These are phyloP conservation scores for Netelia virgata DNA, from an alignment of 2,888 invertebrate genomes.

Conservation along the genomic window DNA sequence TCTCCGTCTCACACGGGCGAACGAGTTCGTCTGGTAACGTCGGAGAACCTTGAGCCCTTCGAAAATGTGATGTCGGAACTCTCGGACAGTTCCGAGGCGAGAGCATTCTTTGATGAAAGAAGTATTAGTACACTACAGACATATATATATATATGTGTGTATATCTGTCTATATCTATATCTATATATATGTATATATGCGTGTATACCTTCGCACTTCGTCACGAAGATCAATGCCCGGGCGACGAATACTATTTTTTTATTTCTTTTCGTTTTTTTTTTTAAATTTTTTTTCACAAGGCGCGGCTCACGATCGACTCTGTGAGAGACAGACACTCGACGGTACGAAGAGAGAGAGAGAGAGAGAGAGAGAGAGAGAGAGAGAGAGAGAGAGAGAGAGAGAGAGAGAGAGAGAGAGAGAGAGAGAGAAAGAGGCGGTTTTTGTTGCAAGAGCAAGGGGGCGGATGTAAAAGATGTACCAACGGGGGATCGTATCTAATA, in stretches of 20 bases:
- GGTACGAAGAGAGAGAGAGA: slow-evolving; percentile 34
- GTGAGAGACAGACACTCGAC: slow-evolving; percentile 53
- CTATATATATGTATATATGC: background rate
- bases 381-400: slow-evolving; percentile 39
- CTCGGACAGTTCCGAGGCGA: slow-evolving; percentile 24
- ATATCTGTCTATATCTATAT: background rate
- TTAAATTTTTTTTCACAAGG: slow-evolving; percentile 34
- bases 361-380: slow-evolving; percentile 40
- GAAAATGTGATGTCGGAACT: slow-evolving; percentile 33
- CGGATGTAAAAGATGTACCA: slow-evolving; percentile 64
- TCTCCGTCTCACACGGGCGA: slow-evolving; percentile 1
- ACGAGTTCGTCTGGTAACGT: slow-evolving; percentile 41
- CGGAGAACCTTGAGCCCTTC: slow-evolving; percentile 37
- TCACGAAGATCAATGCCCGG: slow-evolving; percentile 52
- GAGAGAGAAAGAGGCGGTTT: slow-evolving; percentile 55
- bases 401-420: slow-evolving; percentile 38
- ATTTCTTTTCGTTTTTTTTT: slow-evolving; percentile 11
- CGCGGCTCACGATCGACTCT: slow-evolving; percentile 52
- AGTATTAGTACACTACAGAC: slow-evolving; percentile 10
- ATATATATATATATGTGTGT: slow-evolving; percentile 11
- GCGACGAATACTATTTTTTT: slow-evolving; percentile 54
- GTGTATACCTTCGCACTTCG: slow-evolving; percentile 36
- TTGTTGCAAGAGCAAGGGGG: slow-evolving; percentile 65
- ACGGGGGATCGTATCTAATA: slow-evolving; percentile 68
- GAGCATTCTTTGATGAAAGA: slow-evolving; percentile 45